Percentiles rank a stretch among this genome's conserved stretches.
phyloP scores from a whole-genome alignment of 2,797 vertebrate species.

The Apogon talboti region DNA sequence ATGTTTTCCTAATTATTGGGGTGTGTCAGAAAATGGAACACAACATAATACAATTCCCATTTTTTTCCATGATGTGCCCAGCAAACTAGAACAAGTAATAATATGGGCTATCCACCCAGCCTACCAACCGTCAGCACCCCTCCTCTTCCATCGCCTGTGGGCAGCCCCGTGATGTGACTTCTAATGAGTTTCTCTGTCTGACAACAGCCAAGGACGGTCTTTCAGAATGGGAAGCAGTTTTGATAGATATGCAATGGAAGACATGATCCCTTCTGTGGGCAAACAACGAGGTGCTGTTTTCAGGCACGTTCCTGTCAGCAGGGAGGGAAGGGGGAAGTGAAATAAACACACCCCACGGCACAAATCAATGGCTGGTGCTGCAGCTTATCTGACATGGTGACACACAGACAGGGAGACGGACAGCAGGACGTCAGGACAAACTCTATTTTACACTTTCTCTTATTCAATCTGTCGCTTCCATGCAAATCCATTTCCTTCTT shows the following conservation, averaged over 20 bases:
- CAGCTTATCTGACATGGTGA: conserved; percentile 22
- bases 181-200: conserved; percentile 57
- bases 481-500: conserved; percentile 21
- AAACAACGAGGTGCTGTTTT: conserved; percentile 45
- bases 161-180: conserved; percentile 61
- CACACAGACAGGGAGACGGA: conserved; percentile 14
- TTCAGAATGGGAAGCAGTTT: conserved; percentile 24
- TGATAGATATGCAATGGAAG: conserved; percentile 38
- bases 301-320: conserved; percentile 28
- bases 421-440: conserved; percentile 29
- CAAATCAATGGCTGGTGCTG: conserved; percentile 36
- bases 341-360: conserved; percentile 36
- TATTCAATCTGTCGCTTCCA: conserved; percentile 34
- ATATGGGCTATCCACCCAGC: background rate
- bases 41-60: conserved; percentile 33
- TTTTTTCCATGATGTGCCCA: conserved; percentile 23
- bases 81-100: conserved; percentile 21
- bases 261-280: conserved; percentile 31
- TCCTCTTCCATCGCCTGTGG: conserved; percentile 30
- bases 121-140: background rate
- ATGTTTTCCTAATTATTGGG: conserved; percentile 63
- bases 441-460: conserved; percentile 27
- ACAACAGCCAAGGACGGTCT: conserved; percentile 37
- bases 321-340: conserved; percentile 5
- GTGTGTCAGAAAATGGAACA: conserved; percentile 47